Evolutionary conservation across 2,113 vertebrate species (phyloP).

Genomic region (Megatriorchis doriae): DNA sequence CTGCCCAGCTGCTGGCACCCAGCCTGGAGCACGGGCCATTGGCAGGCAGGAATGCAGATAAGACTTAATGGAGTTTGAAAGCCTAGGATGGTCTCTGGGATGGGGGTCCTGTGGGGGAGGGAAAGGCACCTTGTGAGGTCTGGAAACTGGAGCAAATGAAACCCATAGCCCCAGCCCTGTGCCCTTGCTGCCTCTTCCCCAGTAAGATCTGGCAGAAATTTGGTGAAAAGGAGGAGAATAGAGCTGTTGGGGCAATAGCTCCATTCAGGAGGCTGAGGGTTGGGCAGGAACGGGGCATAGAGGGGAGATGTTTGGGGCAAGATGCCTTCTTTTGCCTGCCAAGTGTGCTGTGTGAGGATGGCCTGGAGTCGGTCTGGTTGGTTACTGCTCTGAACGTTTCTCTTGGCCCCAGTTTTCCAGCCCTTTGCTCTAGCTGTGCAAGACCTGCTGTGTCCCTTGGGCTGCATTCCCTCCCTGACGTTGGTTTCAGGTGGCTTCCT

Average conservation of each 20-base stretch:
- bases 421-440: not conserved
- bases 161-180: not conserved
- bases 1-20: not conserved
- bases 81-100: not conserved
- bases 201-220: not conserved
- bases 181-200: not conserved
- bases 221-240: not conserved
- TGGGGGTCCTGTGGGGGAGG: not conserved
- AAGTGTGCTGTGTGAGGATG: not conserved
- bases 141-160: not conserved
- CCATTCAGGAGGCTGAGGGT: not conserved
- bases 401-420: not conserved
- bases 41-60: slow-evolving; percentile 24
- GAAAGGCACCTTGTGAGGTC: not conserved
- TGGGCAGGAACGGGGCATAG: not conserved
- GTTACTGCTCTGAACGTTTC: not conserved
- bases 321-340: not conserved
- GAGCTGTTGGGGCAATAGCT: not conserved
- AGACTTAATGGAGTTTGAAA: slow-evolving; percentile 37
- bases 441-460: not conserved
- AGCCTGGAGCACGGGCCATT: not conserved
- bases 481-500: not conserved
- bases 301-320: not conserved
- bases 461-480: not conserved
- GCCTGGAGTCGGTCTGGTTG: not conserved